phyloP scores from a whole-genome alignment of 2,888 invertebrate species.

The Chouioia cunea region DNA sequence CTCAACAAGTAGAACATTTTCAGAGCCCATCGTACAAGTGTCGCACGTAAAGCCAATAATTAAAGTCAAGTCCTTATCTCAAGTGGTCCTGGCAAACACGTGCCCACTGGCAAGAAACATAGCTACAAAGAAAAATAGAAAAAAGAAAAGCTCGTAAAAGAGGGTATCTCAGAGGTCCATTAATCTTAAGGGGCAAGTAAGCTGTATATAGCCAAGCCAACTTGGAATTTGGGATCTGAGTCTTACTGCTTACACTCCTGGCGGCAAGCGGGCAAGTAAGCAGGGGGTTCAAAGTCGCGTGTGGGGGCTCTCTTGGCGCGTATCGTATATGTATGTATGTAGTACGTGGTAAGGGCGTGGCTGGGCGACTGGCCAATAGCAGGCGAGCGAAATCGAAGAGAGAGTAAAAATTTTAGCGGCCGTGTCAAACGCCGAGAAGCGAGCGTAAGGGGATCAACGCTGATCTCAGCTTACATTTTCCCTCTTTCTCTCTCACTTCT shows the following conservation, averaged over 20 bases:
- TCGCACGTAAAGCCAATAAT: constrained; percentile 1
- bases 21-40: too few relatives aligned
- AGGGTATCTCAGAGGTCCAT: constrained; percentile 25
- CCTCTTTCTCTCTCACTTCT: constrained; percentile 41
- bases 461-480: constrained; percentile 63
- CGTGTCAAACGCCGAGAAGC: constrained; percentile 60
- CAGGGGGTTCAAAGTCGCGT: constrained; percentile 46
- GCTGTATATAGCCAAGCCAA: constrained; percentile 36
- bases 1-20: too few relatives aligned
- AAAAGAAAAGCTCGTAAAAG: neutral
- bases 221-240: constrained; percentile 31
- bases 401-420: constrained; percentile 64
- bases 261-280: constrained; percentile 51
- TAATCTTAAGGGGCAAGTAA: constrained; percentile 25
- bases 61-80: constrained; percentile 6
- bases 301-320: constrained; percentile 1
- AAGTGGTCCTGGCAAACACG: too few relatives aligned
- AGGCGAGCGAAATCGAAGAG: constrained; percentile 61
- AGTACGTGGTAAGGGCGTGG: constrained; percentile 65
- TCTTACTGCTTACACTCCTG: constrained; percentile 47
- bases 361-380: constrained; percentile 62
- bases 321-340: constrained; percentile 25
- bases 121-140: too few relatives aligned
- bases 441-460: constrained; percentile 60
- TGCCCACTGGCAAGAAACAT: too few relatives aligned